Evolutionary conservation across 2,888 invertebrate species (phyloP), one percentile per base, ranked within the genome.

Genomic region (Odontothrips loti): DNA sequence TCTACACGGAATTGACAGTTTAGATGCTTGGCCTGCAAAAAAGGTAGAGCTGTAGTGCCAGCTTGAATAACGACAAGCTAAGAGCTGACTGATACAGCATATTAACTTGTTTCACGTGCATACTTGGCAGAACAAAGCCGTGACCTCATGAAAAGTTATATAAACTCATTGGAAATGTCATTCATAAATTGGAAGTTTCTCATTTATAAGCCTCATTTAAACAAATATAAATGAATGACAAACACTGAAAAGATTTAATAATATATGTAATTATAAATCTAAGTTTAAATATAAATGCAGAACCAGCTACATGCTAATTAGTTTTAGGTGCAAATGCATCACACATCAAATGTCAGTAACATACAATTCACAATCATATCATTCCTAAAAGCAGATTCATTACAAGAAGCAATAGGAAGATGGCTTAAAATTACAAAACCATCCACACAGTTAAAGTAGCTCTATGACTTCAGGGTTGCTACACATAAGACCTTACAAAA

Each of bases 231-330:
- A 43, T 43, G 34, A 6, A 43, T 43, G 34, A 58, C 58, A 58
- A 17, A 15, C n/a, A 17, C 58, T 58, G 17, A 58, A 15, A 20
- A 17, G n/a, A 58, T 58, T 58, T 58, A 17, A 58, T 58, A 58
- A 43, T 43, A 43, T 43, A 43, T 2, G 6, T 43, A 43, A 20
- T 58, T 58, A 58, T 20, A 17, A 58, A 17, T 58, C 58, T 58
- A 58, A n/a, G 27, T 75, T 75, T 27, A 75, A 75, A 75, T 23
- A 75, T 75, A 75, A 75, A 75, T 75, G 68, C 68, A 75, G 68
- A 75, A 75, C 68, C 68, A 75, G 68, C 68, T 75, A 75, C 68
- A 75, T 75, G 12, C 68, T 27, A 75, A 27, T 58, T 58, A 58
- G 58, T 58, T 58, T 17, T 15, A 58, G 58, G 58, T 17, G 58